These are phyloP conservation scores for Ctenomys sociabilis DNA, from an alignment of 2,113 vertebrate genomes.

Conservation along the genomic window DNA sequence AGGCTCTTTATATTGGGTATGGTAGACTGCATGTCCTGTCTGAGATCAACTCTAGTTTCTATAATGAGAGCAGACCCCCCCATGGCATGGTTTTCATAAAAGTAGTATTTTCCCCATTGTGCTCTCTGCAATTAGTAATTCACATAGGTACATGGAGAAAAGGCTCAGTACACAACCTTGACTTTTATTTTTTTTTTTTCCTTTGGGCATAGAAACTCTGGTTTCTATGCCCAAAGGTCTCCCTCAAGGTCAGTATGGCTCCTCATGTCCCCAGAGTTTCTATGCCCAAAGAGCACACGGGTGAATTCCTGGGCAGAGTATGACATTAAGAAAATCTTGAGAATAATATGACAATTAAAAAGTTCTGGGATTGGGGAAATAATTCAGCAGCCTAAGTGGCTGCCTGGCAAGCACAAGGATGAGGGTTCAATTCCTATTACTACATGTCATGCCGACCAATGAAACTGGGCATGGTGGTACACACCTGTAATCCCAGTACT, in stretches of 20 bases:
- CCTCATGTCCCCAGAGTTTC: no score
- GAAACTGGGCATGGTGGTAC: no score
- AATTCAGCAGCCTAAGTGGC: no score
- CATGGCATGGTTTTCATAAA: background rate
- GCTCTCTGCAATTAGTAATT: constrained; percentile 39
- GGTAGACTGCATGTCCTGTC: background rate
- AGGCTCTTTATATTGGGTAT: background rate
- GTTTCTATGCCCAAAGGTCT: no score
- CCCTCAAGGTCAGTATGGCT: no score
- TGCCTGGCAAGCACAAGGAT: no score
- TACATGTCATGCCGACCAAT: no score
- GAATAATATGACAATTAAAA: constrained; percentile 1
- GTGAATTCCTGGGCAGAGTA: background rate
- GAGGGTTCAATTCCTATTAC: no score
- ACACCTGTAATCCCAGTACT: no score
- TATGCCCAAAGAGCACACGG: background rate
- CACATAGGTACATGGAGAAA: constrained; percentile 23
- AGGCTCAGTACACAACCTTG: background rate
- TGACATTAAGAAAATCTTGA: background rate
- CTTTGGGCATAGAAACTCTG: no score
- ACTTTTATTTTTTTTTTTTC: background rate
- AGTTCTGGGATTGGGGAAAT: no score
- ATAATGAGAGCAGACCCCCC: background rate
- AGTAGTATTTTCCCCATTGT: background rate
- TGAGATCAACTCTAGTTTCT: constrained; percentile 28